A percentile compares a stretch with the other conserved stretches of the same genome.
phyloP scores from a whole-genome alignment of 2,113 vertebrate genomes.

The Siphamia tubifer region DNA sequence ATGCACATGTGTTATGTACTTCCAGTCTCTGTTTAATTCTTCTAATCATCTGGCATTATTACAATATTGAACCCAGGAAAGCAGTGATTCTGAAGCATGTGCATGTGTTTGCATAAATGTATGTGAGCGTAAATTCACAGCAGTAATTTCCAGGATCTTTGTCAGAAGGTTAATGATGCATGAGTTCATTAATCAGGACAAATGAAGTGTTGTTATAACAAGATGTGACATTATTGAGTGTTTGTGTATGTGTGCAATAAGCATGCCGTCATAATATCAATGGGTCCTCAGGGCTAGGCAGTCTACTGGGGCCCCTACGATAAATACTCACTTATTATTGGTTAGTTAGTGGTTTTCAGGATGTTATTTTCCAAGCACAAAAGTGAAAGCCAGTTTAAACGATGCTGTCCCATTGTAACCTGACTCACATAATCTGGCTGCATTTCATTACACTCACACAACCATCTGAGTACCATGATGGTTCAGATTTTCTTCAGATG shows the following conservation, averaged over 20 bases:
- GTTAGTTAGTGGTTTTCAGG: too few species aligned
- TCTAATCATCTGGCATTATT: background rate
- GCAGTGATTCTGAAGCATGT: background rate
- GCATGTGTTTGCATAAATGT: background rate
- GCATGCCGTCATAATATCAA: too few species aligned
- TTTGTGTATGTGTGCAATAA: background rate
- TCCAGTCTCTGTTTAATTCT: background rate
- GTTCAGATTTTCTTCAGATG: too few species aligned
- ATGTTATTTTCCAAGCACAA: too few species aligned
- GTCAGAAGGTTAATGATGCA: slow-evolving; percentile 45
- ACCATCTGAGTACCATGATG: too few species aligned
- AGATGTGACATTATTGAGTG: slow-evolving; percentile 1
- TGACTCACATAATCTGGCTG: too few species aligned
- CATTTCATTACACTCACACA: too few species aligned
- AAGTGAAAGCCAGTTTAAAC: too few species aligned
- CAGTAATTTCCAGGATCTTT: slow-evolving; percentile 21
- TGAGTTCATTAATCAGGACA: slow-evolving; percentile 39
- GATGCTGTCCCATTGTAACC: too few species aligned
- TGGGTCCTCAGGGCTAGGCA: too few species aligned
- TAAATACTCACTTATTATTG: too few species aligned
- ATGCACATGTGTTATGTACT: background rate
- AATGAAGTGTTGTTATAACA: slow-evolving; percentile 20
- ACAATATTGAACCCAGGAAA: background rate
- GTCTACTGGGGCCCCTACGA: too few species aligned
- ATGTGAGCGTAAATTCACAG: background rate